phyloP scores from a whole-genome alignment of 2,888 invertebrate genomes.

The Tryphoninae sp. region DNA sequence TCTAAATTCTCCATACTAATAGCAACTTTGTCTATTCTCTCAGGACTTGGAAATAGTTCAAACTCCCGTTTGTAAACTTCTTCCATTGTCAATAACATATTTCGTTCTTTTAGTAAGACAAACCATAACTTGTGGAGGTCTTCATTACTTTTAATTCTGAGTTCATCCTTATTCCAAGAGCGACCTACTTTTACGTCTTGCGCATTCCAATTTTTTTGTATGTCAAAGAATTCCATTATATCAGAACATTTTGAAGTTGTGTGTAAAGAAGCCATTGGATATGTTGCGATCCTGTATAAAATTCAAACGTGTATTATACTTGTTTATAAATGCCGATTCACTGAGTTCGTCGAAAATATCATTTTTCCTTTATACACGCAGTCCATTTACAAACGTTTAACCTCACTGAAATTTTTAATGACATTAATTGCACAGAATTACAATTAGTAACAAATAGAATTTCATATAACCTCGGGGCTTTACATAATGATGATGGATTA shows the following conservation, averaged over 20 bases:
- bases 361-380: background rate
- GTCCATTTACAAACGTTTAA: constrained; percentile 16
- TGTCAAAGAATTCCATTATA: constrained; percentile 95
- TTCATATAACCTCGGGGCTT: constrained; percentile 53
- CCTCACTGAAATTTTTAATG: constrained; percentile 24
- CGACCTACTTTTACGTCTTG: constrained; percentile 90
- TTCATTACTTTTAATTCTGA: constrained; percentile 95
- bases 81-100: constrained; percentile 99
- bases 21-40: constrained; percentile 95
- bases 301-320: background rate
- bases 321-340: background rate
- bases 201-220: constrained; percentile 91
- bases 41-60: constrained; percentile 93
- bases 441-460: background rate
- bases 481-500: constrained; percentile 34
- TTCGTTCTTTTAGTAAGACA: constrained; percentile 94
- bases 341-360: background rate
- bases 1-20: constrained; percentile 98
- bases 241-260: constrained; percentile 81
- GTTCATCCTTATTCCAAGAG: constrained; percentile 94
- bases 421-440: background rate
- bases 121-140: constrained; percentile 99
- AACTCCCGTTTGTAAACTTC: constrained; percentile 87
- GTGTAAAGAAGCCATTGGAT: constrained; percentile 65
- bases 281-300: constrained; percentile 24